Percentiles rank a stretch among this genome's conserved stretches.
Conservation (phyloP, 2,113 vertebrate species). For the Mus musculus region DNA sequence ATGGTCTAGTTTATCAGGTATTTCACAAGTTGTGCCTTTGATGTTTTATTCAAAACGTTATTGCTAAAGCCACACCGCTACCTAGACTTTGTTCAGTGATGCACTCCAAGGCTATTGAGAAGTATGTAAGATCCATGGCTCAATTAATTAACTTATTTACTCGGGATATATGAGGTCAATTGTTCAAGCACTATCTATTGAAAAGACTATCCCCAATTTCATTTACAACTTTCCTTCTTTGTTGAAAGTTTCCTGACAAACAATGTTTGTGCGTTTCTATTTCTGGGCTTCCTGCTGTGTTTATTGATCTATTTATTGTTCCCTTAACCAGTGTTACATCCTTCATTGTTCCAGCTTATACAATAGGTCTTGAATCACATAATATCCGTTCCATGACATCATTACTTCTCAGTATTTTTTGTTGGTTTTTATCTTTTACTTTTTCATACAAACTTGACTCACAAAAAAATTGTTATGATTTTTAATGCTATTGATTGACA, state of each 20-base stretch:
- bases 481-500: background rate
- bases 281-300: background rate
- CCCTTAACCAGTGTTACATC: background rate
- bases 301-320: background rate
- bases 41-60: background rate
- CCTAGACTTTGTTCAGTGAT: background rate
- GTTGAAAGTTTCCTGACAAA: background rate
- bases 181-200: background rate
- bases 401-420: background rate
- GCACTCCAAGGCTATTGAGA: background rate
- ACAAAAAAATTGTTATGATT: background rate
- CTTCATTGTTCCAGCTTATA: background rate
- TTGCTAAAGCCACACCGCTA: background rate
- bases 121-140: background rate
- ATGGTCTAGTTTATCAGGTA: background rate
- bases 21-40: background rate
- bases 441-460: background rate
- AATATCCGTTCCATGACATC: background rate
- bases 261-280: background rate
- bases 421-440: background rate
- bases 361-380: background rate
- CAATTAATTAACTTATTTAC: background rate
- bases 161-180: background rate
- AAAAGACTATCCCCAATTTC: background rate
- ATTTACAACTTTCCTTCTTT: background rate